Base-by-base conservation (phyloP, 2,797 vertebrate genomes). In the Sylvilagus floridanus region DNA sequence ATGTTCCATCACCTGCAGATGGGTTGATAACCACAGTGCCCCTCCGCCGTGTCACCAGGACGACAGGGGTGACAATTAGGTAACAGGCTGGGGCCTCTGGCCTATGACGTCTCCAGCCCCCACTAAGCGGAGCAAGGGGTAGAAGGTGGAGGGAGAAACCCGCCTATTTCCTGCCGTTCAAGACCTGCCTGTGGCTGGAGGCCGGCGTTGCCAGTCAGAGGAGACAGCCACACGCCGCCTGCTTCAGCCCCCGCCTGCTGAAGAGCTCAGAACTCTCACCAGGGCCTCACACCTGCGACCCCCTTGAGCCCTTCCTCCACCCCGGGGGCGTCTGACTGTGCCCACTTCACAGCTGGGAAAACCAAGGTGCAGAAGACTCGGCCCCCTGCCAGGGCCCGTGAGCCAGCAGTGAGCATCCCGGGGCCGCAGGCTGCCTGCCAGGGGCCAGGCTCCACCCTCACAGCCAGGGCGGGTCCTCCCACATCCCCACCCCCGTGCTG, bases 11-110 rank as follows among this genome's bases (percentile, higher is more conserved):
- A 9, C 52, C 32, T 50, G 4, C 35, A 73, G 9, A 3, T 0
- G 1, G n/a, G 24, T 7, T 50, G 2, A 8, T 30, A n/a, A 10
- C 35, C 4, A 1, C 0, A 9, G 77, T 19, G n/a, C 21, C 1
- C 0, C 24, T 21, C 32, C 2, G 19, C 26, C 32, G n/a, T 50
- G 21, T 71, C 11, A 0, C 69, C 11, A 1, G 57, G 26, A 6
- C 11, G 11, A 13, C 11, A 63, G 6, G 16, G 13, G 54, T 5
- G 60, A 54, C 42, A 47, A 16, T 17, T 11, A 21, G 30, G 24
- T 16, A 6, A 57, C 12, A 8, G n/a, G 22, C 28, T 22, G 35
- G 35, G 37, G 10, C 54, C 2, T 57, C 54, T 57, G 54, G 17
- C 54, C 54, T 57, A 4, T 57, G 54, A 57, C 42, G 54, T 57